Conservation (phyloP, 2,888 invertebrate genomes). For the Tortrix viridana region DNA sequence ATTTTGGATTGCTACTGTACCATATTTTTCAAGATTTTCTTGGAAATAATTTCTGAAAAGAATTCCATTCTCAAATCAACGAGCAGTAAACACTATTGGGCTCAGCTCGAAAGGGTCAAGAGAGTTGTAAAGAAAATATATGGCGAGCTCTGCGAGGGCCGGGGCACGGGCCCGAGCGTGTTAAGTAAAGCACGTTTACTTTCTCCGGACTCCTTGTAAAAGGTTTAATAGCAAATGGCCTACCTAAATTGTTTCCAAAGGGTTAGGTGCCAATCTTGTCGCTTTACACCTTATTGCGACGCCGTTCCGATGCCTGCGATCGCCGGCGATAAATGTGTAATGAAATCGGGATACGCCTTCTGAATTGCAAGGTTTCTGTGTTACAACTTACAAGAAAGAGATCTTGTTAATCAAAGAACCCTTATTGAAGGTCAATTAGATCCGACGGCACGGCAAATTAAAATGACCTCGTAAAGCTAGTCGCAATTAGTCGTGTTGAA, state of each 20-base stretch:
- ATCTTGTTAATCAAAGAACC: constrained; percentile 2
- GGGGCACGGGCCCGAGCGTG: constrained; percentile 47
- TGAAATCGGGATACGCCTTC: constrained; percentile 26
- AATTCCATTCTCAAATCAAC: constrained; percentile 40
- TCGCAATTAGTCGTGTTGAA: too few species aligned
- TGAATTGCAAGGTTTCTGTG: constrained; percentile 10
- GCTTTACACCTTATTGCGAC: constrained; percentile 34
- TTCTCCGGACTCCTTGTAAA: constrained; percentile 36
- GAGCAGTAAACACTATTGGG: constrained; percentile 41
- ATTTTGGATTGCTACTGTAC: too few species aligned
- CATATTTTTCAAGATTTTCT: background rate
- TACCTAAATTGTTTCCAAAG: constrained; percentile 55
- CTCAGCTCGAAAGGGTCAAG: constrained; percentile 52
- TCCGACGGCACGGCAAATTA: background rate
- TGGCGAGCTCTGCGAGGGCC: constrained; percentile 47
- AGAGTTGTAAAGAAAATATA: constrained; percentile 62
- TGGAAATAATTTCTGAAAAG: constrained; percentile 1
- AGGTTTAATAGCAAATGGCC: constrained; percentile 43
- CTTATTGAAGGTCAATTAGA: background rate
- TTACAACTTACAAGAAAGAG: too few species aligned
- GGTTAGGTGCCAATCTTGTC: constrained; percentile 33
- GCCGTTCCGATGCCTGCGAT: constrained; percentile 28
- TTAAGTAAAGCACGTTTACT: constrained; percentile 45
- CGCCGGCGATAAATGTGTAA: constrained; percentile 23
- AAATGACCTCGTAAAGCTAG: too few species aligned